Evolutionary conservation across 2,888 invertebrate genomes (phyloP), one percentile per base, ranked within the genome.

Genomic region (Lithophane leautieri): DNA sequence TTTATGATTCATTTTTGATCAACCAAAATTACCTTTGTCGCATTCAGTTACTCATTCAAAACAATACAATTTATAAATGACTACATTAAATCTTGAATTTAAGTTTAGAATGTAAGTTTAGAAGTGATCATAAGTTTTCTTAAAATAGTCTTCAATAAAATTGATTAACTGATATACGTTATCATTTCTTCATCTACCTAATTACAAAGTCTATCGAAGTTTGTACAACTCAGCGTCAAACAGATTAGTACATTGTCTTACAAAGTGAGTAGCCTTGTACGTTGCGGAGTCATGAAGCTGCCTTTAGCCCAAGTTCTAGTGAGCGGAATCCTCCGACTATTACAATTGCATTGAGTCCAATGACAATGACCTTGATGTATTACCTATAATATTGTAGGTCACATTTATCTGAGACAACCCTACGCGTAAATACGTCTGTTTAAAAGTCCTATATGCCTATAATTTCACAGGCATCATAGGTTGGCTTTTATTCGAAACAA

Each of bases 371-470:
- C 28, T 61, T 6, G n/a, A 19, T 12, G 8, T 34, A 50, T 52
- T 50, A 66, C 40, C 22, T 16, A 40, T 9, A 28, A 19, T n/a
- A 40, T 47, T 56, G 8, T 62, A 22, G 22, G 47, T 54, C 54
- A 65, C 44, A n/a, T 40, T 11, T 28, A 60, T 52, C 52, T 61
- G 78, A 65, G 54, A 61, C 54, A 66, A 44, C 61, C 65, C 80
- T 47, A 54, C 11, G n/a, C 40, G 28, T 78, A 54, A 79, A 47
- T n/a, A 28, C n/a, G 19, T 12, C 58, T 65, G 12, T 75, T 58
- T 1, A 16, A 63, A 34, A 61, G 28, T 9, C n/a, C 28, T 44
- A n/a, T 22, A 22, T 9, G 28, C 56, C 16, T 62, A 62, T 40
- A 56, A 54, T 76, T 78, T 77, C 25, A 40, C 54, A 14, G 12